These are phyloP conservation scores for Cerceris rybyensis DNA, from an alignment of 2,888 invertebrate species.

Conservation along the genomic window DNA sequence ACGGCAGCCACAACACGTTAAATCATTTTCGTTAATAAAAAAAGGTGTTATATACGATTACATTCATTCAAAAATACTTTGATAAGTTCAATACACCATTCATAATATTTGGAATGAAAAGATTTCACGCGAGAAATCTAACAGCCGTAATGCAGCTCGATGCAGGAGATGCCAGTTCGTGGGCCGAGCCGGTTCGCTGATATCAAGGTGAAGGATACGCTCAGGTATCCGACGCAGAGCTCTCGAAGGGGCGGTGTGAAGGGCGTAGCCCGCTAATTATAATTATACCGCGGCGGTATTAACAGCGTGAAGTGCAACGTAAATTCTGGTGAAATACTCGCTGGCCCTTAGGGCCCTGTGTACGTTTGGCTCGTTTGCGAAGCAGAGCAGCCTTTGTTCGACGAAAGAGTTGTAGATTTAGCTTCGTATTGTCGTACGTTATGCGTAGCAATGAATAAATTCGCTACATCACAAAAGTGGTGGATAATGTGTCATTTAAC, in stretches of 20 bases:
- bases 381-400: slow-evolving; percentile 57
- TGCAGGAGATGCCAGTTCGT: slow-evolving; percentile 15
- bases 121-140: not conserved
- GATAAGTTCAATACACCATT: too few species aligned
- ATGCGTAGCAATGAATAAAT: slow-evolving; percentile 54
- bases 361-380: slow-evolving; percentile 57
- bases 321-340: slow-evolving; percentile 78
- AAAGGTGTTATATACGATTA: too few species aligned
- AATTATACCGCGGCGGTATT: slow-evolving; percentile 80
- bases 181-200: slow-evolving; percentile 47
- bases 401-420: slow-evolving; percentile 54
- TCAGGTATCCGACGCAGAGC: slow-evolving; percentile 46
- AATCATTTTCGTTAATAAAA: too few species aligned
- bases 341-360: slow-evolving; percentile 67
- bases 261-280: slow-evolving; percentile 81
- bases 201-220: slow-evolving; percentile 66
- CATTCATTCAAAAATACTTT: too few species aligned
- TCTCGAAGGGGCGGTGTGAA: slow-evolving; percentile 77
- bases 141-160: not conserved
- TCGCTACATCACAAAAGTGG: slow-evolving; percentile 57
- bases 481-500: not conserved
- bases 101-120: too few species aligned
- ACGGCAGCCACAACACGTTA: too few species aligned
- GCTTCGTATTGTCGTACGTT: slow-evolving; percentile 53
- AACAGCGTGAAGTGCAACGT: slow-evolving; percentile 80